Conservation (phyloP, 2,113 vertebrate species). For the Chamaetylas fuelleborni region DNA sequence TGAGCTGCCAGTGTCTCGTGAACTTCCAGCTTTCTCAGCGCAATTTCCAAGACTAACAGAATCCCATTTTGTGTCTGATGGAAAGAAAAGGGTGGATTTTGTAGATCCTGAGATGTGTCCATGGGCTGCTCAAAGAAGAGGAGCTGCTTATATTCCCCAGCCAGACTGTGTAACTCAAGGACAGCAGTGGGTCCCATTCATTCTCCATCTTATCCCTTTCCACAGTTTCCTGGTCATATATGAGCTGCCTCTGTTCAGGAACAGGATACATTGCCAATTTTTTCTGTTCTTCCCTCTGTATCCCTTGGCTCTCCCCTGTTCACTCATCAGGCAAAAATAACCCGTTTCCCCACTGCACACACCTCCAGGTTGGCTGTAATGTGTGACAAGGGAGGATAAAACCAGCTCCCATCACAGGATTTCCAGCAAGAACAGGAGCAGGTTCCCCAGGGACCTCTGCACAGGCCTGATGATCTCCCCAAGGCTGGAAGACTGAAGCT, state of each 20-base stretch:
- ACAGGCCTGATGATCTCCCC: neutral
- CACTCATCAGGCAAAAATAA: neutral
- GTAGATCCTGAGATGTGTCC: neutral
- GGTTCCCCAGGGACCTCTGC: neutral
- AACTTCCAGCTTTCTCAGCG: neutral
- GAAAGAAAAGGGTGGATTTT: neutral
- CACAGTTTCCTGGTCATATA: neutral
- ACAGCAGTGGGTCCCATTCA: accelerated
- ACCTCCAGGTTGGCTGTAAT: neutral
- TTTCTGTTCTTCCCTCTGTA: neutral
- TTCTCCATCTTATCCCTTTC: neutral
- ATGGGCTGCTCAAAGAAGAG: neutral
- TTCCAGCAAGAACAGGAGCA: neutral
- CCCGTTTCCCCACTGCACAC: neutral
- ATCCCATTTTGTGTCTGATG: neutral
- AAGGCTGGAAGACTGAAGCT: neutral
- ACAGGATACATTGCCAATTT: neutral
- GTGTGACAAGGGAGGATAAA: accelerated
- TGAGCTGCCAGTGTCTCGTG: neutral
- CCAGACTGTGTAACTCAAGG: neutral
- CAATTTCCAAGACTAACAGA: neutral
- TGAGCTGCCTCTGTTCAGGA: neutral
- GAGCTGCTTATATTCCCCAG: neutral
- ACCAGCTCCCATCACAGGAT: neutral
- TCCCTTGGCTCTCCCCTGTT: neutral